A percentile compares a stretch with the other conserved stretches of the same genome.
Conservation (phyloP, 92 coral and sea anemone genomes). For the Umimayanthus kanabou region DNA sequence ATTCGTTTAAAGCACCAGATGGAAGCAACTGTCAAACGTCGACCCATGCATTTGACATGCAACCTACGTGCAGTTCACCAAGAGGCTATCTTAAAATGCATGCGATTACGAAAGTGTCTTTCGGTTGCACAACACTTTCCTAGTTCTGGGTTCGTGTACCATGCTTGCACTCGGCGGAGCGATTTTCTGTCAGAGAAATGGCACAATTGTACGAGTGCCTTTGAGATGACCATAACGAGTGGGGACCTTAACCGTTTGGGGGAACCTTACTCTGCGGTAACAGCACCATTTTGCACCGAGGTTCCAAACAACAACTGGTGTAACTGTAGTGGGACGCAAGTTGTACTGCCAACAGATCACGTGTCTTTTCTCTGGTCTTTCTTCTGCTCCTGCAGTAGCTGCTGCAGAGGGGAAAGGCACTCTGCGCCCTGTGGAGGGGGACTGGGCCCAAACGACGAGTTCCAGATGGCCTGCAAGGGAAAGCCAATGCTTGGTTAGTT, state of each 20-base stretch:
- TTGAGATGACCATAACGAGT: neutral
- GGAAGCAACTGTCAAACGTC: neutral
- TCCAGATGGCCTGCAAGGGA: conserved; percentile 86
- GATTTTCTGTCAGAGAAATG: neutral
- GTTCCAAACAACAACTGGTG: conserved; percentile 2
- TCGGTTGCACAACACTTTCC: neutral
- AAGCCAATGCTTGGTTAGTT: neutral
- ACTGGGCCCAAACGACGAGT: conserved; percentile 76
- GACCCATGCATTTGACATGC: neutral
- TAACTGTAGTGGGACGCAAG: neutral
- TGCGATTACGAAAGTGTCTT: neutral
- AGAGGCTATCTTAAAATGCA: neutral
- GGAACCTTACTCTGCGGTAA: neutral
- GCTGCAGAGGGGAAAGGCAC: conserved; percentile 88
- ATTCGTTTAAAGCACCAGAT: neutral
- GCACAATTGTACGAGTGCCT: neutral
- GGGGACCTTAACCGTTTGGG: neutral
- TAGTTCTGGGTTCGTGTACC: neutral
- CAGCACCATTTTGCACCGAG: neutral
- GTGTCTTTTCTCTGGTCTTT: conserved; percentile 81
- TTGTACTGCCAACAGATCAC: conserved; percentile 36
- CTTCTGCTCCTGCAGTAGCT: conserved; percentile 94
- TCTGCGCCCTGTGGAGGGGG: conserved; percentile 63
- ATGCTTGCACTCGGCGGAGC: neutral
- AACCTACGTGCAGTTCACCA: neutral